Base-by-base conservation (phyloP, 2,113 vertebrate species). In the Solea solea region DNA sequence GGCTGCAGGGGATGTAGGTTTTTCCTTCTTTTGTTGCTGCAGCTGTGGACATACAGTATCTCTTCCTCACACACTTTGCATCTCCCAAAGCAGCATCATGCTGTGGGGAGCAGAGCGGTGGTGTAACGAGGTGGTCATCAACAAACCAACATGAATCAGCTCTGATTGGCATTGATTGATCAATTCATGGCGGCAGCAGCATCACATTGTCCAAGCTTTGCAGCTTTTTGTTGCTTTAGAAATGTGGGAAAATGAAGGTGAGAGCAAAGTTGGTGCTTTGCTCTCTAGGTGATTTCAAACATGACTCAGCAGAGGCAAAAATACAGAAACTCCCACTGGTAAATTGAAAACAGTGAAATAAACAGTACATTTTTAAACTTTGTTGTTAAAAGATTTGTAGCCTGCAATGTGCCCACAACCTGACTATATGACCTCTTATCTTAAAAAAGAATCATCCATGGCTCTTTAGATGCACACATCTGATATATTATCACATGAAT, bases 1-100 rank as follows among this genome's bases (percentile, higher is more conserved):
- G 25, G 45, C 51, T 81, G 44, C 1, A 64, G 74, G 63, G 50
- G 49, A 13, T 75, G 71, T 74, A 48, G 50, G 54, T 67, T 71
- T 69, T 34, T 34, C 34, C 34, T 34, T 34, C 34, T 34, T 34
- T 34, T 34, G 34, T 62, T 41, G 42, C 42, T 21, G 69, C 69
- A 73, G 64, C 58, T 48, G 64, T 4, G 28, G 51, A 50, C 10
- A 2, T 59, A 21, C 21, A 21, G 27, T 61, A 40, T 55, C 45
- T 46, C 14, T 40, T 9, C n/a, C 2, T 9, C 1, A 7, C 54
- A n/a, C 28, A 66, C 28, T 51, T 14, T 28, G 14, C 1, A 16
- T 34, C 15, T 63, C 4, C 15, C 14, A 62, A 1, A 60, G 12
- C 34, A 48, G 27, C n/a, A 9, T 12, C 0, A 1, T 2, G 54